phyloP scores from a whole-genome alignment of 1,140 invertebrate genomes.

The Leptopilina clavipes region DNA sequence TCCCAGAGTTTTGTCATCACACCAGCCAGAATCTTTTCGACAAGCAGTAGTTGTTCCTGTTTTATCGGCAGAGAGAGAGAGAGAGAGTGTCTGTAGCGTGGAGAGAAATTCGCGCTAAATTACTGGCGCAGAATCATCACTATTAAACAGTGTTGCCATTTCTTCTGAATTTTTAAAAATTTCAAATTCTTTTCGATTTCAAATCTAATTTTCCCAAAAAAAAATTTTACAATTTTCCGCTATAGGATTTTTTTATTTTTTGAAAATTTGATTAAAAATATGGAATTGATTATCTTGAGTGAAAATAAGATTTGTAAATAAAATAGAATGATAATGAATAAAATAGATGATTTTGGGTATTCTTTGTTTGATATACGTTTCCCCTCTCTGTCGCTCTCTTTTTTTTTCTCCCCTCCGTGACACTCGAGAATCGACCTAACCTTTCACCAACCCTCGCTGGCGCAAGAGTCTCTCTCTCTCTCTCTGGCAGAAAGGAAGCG shows the following conservation, averaged over 20 bases:
- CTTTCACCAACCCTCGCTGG: slow-evolving; percentile 50
- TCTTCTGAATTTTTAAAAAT: neutral
- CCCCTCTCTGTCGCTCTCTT: slow-evolving; percentile 37
- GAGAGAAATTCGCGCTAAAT: slow-evolving; percentile 33
- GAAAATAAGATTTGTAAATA: no score
- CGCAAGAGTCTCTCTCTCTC: slow-evolving; percentile 34
- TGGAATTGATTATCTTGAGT: no score
- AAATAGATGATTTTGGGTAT: slow-evolving; percentile 39
- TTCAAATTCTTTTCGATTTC: slow-evolving; percentile 56
- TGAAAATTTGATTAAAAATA: no score
- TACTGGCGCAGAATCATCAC: slow-evolving; percentile 41
- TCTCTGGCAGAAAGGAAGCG: slow-evolving; percentile 44
- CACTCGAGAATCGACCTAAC: slow-evolving; percentile 45
- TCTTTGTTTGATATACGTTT: slow-evolving; percentile 32
- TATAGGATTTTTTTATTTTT: no score
- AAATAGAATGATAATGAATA: no score
- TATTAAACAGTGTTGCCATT: slow-evolving; percentile 16
- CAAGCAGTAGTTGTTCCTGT: neutral
- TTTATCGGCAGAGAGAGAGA: slow-evolving; percentile 16
- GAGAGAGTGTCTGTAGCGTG: no score
- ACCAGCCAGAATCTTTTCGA: neutral
- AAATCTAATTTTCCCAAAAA: no score
- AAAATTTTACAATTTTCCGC: no score
- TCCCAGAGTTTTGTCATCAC: neutral
- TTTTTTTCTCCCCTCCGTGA: neutral